These are phyloP conservation scores for Heteractis magnifica DNA, from an alignment of 92 coral and sea anemone species.

Conservation along the genomic window DNA sequence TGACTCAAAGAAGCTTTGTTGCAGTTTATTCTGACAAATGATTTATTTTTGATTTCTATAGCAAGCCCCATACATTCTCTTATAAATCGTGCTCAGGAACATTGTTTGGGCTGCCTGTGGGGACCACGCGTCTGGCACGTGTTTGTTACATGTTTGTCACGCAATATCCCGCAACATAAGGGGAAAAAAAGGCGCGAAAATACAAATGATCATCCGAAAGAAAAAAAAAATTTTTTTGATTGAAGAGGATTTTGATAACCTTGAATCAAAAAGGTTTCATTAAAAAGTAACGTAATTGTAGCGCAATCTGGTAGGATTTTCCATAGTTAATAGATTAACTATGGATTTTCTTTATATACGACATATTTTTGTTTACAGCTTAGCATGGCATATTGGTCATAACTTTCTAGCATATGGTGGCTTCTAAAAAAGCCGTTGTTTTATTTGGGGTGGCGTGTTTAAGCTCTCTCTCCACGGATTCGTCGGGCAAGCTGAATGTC, in stretches of 20 bases:
- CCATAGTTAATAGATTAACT: too few species aligned
- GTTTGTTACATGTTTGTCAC: background rate
- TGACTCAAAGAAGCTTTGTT: too few species aligned
- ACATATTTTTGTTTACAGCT: too few species aligned
- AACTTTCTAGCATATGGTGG: background rate
- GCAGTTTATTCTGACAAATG: too few species aligned
- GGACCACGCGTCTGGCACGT: background rate
- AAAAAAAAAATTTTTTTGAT: background rate
- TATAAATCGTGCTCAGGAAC: background rate
- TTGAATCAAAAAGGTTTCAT: too few species aligned
- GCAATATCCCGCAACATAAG: background rate
- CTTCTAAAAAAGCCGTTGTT: conserved; percentile 1
- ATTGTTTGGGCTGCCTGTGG: background rate
- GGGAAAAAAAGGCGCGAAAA: background rate
- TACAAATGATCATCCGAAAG: background rate
- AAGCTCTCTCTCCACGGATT: conserved; percentile 61
- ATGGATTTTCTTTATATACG: too few species aligned
- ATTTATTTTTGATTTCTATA: too few species aligned
- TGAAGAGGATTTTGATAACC: too few species aligned
- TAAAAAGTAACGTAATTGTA: too few species aligned
- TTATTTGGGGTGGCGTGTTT: background rate
- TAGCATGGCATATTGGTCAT: background rate
- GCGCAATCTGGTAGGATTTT: too few species aligned
- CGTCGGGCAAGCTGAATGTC: conserved; percentile 89
- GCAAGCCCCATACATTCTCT: too few species aligned